Base-by-base conservation (phyloP, 2,888 invertebrate species). In the Cepaea hortensis region DNA sequence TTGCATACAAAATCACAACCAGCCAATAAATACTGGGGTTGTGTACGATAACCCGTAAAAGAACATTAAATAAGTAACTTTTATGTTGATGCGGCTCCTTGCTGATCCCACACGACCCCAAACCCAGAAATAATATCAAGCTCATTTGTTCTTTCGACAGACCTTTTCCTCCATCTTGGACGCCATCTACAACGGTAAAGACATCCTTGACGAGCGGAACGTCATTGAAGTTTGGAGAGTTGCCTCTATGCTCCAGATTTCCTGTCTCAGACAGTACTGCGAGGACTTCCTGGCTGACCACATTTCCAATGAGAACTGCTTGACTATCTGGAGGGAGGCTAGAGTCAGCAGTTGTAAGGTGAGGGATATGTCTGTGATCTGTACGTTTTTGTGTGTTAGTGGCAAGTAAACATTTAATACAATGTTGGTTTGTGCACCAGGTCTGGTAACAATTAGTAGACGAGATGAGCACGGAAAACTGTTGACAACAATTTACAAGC, bases 251-350 rank as follows among this genome's bases (percentile, higher is more conserved):
- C 81, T 85, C 18, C 85, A 85, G 81, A 81, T 85, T 9, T 61
- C 81, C 13, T 85, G 85, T n/a, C 75, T 85, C 55, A 70, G 85
- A 62, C 85, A 85, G 46, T 85, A 85, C 73, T 85, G 85, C 46
- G 85, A 85, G 73, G 85, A 85, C 46, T 85, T 85, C 23, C 62
- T 85, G n/a, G 85, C 85, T 35, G 85, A 85, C 48, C 85, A 85
- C 65, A 85, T 85, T 48, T 85, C 85, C 61, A 85, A 85, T 62
- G 85, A 85, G 65, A 85, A 85, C 50, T 85, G 85, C 23, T 55
- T 85, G 73, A 85, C 85, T 61, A 85, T 85, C 35, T 85, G 85
- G 85, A 48, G 85, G 61, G 85, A 85, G 46, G 85, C 85, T 2
- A 80, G 85, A 23, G 68, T 85, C 62, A 81, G 73, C 80, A 85